Evolutionary conservation across 2,797 vertebrate genomes (phyloP), one percentile per base, ranked within the genome.

Genomic region (Varecia variegata): DNA sequence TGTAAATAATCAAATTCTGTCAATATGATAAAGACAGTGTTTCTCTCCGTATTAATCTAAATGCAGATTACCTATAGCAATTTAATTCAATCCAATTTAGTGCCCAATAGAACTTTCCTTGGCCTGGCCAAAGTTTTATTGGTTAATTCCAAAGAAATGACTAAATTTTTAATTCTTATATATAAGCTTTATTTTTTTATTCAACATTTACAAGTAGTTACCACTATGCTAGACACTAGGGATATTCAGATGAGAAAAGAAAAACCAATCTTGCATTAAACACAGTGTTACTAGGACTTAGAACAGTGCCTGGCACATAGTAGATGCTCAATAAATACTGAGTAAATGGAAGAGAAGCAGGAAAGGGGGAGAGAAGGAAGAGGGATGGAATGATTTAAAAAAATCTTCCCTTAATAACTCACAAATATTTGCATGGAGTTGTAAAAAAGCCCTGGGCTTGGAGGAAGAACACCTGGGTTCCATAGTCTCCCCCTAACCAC

Each of bases 1-100:
- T 82, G 7, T 62, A 85, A 93, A 81, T 23, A 45, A 80, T 76
- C 20, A 90, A 82, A 95, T 81, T 88, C 27, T 82, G 62, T 88
- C 77, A 62, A 74, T 68, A 82, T 12, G 25, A n/a, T 12, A 85
- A 87, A 70, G 50, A 11, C 15, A 56, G 35, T 25, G 3, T 73
- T 84, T 91, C 40, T 67, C 27, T 90, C 13, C 89, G 21, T 88
- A 52, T 77, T 90, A 27, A 32, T 89, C 56, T 82, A 79, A 91
- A 88, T 45, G 32, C 18, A 90, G 30, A 32, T 73, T 86, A 73
- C 32, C 30, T 74, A 90, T 3, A 74, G 38, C 25, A 88, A 90
- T 60, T 84, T 67, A 76, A 95, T 89, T 74, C 71, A 79, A 93
- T 88, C 15, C 52, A n/a, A 35, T 79, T 88, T 52, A 80, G 20